Conservation (phyloP, 92 coral and sea anemone genomes). For the Umimayanthus kanabou region DNA sequence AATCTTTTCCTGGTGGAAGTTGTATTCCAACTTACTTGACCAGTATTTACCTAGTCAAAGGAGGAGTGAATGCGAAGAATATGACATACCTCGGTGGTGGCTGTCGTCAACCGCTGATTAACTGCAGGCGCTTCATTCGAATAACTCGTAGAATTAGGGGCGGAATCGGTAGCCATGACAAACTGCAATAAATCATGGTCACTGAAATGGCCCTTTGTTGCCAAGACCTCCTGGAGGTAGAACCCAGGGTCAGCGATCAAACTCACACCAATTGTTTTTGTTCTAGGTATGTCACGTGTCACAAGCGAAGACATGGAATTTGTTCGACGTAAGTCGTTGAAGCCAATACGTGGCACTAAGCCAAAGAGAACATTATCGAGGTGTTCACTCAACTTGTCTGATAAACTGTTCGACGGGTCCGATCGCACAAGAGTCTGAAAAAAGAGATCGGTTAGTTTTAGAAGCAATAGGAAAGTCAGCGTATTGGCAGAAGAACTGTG, state of each 20-base stretch:
- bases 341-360: slow-evolving; percentile 11
- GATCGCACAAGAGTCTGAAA: not conserved
- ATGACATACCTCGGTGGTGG: not conserved
- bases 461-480: no score
- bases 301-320: slow-evolving; percentile 2
- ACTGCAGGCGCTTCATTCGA: not conserved
- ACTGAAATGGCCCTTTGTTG: slow-evolving; percentile 17
- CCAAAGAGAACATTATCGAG: slow-evolving; percentile 9
- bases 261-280: not conserved
- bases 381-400: not conserved
- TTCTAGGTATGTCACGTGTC: not conserved
- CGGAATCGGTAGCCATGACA: not conserved
- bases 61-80: no score
- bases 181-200: slow-evolving; percentile 22
- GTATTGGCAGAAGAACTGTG: not conserved
- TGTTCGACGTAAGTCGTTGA: not conserved
- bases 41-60: no score
- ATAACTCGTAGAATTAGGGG: not conserved
- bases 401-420: not conserved
- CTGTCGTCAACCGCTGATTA: not conserved
- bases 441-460: not conserved
- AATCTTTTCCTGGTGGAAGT: no score
- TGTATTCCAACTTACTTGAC: no score
- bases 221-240: slow-evolving; percentile 6
- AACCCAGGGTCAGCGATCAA: not conserved